Percentiles rank a stretch among this genome's conserved stretches.
Evolutionary conservation across 1,140 invertebrate species (phyloP).

Genomic region (Neuroterus valhalla): DNA sequence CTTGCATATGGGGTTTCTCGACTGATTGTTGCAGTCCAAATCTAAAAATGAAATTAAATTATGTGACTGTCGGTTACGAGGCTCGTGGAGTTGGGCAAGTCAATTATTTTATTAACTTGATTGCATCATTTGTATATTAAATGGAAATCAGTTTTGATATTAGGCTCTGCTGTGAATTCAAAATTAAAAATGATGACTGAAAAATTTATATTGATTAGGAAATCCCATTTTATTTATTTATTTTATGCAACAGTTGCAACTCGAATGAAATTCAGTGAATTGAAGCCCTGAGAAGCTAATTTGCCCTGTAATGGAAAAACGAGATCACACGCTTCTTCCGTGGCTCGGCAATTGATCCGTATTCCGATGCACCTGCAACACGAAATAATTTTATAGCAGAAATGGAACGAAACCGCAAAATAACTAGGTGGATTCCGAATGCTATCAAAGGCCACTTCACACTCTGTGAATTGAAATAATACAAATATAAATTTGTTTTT

Average conservation of each 20-base stretch:
- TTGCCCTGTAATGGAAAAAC: not conserved
- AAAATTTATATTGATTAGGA: not conserved
- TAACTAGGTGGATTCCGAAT: not conserved
- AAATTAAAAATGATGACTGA: no score
- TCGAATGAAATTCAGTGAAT: not conserved
- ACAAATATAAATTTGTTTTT: not conserved
- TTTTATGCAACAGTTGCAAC: no score
- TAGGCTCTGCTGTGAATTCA: no score
- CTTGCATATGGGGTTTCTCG: no score
- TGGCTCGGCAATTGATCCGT: constrained; percentile 1
- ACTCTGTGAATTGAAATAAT: constrained; percentile 2
- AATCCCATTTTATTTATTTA: not conserved
- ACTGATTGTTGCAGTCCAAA: no score
- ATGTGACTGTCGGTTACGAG: no score
- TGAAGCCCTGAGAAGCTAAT: not conserved
- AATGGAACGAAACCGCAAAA: constrained; percentile 22
- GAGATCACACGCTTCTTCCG: constrained; percentile 26
- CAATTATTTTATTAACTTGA: no score
- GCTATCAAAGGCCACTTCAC: not conserved
- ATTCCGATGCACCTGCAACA: constrained; percentile 15
- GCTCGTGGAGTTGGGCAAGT: no score
- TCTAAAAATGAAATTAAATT: no score
- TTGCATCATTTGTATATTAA: no score
- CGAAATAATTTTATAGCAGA: constrained; percentile 22
- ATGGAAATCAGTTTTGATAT: no score